Evolutionary conservation across 2,797 vertebrate species (phyloP), one percentile per base, ranked within the genome.

Genomic region (Psittacula echo): DNA sequence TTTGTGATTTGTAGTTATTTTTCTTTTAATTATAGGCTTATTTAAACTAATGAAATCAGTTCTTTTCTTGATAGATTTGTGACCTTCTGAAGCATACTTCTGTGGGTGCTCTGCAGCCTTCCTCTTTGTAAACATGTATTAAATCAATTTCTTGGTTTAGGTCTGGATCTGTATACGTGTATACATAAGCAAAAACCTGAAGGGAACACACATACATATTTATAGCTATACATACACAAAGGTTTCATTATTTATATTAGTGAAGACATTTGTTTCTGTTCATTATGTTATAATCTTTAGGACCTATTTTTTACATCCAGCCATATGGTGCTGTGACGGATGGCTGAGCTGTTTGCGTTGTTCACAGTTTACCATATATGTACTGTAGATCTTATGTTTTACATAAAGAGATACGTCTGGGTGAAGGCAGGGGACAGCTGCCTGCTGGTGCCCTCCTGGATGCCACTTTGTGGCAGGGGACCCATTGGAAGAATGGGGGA

Each of bases 271-370:
- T 26, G 56, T 39, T 84, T 87, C 79, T 85, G 42, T 47, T 86
- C 70, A 68, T 91, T 86, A 56, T 24, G 73, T 60, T 64, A 65
- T 65, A 64, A 87, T 92, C 83, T 75, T 90, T 64, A 85, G 76
- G 61, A 78, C 76, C 53, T 94, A 71, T 86, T 88, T 96, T 94
- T 94, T 45, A 3, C 94, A 50, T 5, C 65, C 45, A 58, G 30
- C 85, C 96, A 93, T 95, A 93, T 88, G 95, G 93, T 41, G 85
- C 73, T 3, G 34, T 58, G 94, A 87, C 2, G 89, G 91, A 60
- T 71, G 75, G 82, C 76, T 87, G 82, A 94, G 93, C 91, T 87
- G 79, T 81, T 89, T 74, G 68, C 19, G 5, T 91, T 77, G 72
- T 32, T 96, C 94, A 82, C 87, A 77, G 85, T 37, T 95, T 87